Conservation (phyloP, 2,888 invertebrate genomes). For the Philereme transversata region DNA sequence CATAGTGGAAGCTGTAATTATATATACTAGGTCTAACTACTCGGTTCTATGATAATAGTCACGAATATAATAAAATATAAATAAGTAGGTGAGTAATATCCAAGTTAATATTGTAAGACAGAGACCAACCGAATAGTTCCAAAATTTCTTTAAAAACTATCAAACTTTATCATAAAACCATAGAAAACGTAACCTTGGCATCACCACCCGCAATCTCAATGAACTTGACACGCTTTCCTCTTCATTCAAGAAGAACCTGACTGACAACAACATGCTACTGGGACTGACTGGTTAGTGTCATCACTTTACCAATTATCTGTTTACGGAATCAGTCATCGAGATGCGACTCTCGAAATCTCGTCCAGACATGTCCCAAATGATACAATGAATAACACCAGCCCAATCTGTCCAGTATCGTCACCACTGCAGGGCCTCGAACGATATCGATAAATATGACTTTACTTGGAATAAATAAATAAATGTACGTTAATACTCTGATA, state of each 20-base stretch:
- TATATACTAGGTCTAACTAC: not conserved
- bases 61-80: no score
- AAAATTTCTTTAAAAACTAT: not conserved
- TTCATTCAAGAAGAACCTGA: conserved; percentile 7
- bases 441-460: no score
- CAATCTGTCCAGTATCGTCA: no score
- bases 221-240: conserved; percentile 3
- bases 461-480: no score
- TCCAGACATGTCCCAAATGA: not conserved
- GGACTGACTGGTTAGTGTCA: not conserved
- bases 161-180: not conserved
- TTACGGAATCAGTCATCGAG: not conserved
- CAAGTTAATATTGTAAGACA: no score
- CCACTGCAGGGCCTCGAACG: no score
- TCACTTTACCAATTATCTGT: not conserved
- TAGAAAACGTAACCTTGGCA: conserved; percentile 1
- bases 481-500: no score
- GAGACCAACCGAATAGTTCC: not conserved
- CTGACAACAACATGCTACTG: not conserved
- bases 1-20: no score
- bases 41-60: not conserved
- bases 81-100: no score
- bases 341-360: not conserved
- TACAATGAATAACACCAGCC: not conserved
- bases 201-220: not conserved